Conservation (phyloP, 2,113 vertebrate genomes). For the Spizaetus ornatus region DNA sequence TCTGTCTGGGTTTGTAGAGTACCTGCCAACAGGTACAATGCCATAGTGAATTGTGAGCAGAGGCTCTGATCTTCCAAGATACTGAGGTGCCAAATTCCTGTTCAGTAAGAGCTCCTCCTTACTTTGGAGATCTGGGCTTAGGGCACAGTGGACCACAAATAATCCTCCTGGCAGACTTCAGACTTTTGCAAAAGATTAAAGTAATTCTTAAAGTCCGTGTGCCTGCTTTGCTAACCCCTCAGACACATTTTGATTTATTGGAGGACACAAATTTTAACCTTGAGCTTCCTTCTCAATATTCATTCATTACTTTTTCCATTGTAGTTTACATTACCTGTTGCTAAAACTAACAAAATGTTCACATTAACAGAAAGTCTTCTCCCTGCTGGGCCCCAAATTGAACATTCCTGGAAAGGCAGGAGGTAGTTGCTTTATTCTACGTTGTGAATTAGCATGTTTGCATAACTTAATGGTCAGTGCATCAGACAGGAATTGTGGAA, state of each 20-base stretch:
- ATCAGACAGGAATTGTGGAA: slow-evolving; percentile 39
- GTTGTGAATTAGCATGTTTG: slow-evolving; percentile 47
- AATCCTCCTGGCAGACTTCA: background rate
- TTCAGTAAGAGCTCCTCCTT: background rate
- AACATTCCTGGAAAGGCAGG: slow-evolving; percentile 51
- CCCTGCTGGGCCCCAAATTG: slow-evolving; percentile 41
- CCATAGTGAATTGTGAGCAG: background rate
- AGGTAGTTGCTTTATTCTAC: slow-evolving; percentile 36
- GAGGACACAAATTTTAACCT: slow-evolving; percentile 14
- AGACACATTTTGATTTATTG: slow-evolving; percentile 6
- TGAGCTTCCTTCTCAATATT: slow-evolving; percentile 21
- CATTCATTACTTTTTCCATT: slow-evolving; percentile 31
- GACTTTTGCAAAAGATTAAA: background rate
- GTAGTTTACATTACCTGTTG: slow-evolving; percentile 48
- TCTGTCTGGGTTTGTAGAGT: background rate
- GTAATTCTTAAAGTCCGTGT: background rate
- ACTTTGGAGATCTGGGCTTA: background rate
- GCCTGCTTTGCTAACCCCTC: background rate
- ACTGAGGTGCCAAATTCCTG: background rate
- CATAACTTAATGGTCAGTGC: slow-evolving; percentile 53
- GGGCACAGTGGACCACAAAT: background rate
- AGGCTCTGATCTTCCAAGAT: background rate
- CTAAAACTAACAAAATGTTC: slow-evolving; percentile 52
- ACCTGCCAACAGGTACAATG: background rate
- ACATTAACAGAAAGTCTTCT: slow-evolving; percentile 24